Evolutionary conservation across 2,113 vertebrate species (phyloP).

Genomic region (Anser cygnoides): DNA sequence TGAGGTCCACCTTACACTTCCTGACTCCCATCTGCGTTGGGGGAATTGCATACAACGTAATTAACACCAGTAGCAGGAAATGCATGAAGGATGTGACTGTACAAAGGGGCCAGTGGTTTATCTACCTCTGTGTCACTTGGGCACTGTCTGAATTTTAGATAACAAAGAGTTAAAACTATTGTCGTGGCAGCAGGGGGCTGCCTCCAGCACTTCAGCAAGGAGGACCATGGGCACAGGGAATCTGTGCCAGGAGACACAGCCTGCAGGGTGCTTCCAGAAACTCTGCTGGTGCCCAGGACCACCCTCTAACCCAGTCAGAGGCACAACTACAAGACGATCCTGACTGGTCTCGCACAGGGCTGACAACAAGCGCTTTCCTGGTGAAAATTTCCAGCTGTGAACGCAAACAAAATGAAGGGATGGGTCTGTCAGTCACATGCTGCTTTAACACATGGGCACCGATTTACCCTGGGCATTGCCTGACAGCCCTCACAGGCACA

Average conservation of each 20-base stretch:
- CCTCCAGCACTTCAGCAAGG: not conserved
- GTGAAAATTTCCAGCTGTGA: not conserved
- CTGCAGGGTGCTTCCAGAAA: not conserved
- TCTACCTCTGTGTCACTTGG: not conserved
- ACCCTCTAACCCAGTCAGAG: not conserved
- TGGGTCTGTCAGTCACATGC: rapidly evolving
- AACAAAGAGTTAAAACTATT: not conserved
- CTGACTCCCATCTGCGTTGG: not conserved
- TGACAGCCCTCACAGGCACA: not conserved
- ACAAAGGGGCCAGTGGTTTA: not conserved
- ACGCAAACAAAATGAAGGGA: not conserved
- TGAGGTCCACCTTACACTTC: not conserved
- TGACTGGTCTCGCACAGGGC: not conserved
- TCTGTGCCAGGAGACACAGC: not conserved
- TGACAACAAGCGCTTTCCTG: not conserved
- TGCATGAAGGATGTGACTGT: not conserved
- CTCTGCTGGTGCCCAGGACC: not conserved
- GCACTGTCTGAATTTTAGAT: not conserved
- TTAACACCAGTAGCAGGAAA: not conserved
- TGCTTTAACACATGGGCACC: not conserved
- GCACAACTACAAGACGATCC: rapidly evolving
- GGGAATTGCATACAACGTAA: not conserved
- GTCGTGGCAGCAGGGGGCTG: not conserved
- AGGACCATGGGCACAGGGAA: not conserved
- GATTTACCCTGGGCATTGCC: not conserved